A percentile compares a stretch with the other conserved stretches of the same genome.
phyloP scores from a whole-genome alignment of 2,797 vertebrate genomes.

The Gorsachius magnificus region DNA sequence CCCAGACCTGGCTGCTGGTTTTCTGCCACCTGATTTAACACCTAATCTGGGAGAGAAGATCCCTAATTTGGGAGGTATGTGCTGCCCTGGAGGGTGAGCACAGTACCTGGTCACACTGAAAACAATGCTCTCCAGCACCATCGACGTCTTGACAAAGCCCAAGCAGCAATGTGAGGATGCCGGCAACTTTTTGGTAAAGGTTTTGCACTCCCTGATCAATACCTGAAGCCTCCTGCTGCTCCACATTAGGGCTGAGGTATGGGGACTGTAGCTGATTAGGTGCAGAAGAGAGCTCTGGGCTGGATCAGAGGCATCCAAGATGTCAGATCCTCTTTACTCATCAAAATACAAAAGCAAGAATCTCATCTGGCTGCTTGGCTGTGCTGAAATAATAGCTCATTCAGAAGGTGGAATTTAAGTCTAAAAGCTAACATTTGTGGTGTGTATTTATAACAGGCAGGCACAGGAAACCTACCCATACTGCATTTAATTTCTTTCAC shows the following conservation, averaged over 20 bases:
- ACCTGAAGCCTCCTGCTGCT: background rate
- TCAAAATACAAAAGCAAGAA: slow-evolving; percentile 17
- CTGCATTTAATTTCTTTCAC: slow-evolving; percentile 18
- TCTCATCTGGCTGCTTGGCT: slow-evolving; percentile 1
- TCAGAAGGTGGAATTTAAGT: slow-evolving; percentile 31
- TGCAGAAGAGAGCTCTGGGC: background rate
- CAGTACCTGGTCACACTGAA: background rate
- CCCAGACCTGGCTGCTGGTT: accelerated
- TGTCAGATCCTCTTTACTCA: slow-evolving; percentile 13
- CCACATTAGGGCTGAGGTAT: background rate
- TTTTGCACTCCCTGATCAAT: background rate
- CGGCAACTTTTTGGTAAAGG: background rate
- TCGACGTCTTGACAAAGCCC: background rate
- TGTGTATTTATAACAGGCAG: slow-evolving; percentile 5
- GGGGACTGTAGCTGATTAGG: background rate
- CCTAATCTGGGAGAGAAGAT: background rate
- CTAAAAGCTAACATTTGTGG: slow-evolving; percentile 34
- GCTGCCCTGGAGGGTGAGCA: background rate
- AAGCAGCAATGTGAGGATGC: background rate
- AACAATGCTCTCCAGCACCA: background rate
- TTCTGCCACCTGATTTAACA: background rate
- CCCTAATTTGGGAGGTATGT: background rate
- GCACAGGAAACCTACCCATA: background rate
- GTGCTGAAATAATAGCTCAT: slow-evolving; percentile 36
- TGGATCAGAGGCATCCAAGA: slow-evolving; percentile 4